A percentile compares a stretch with the other conserved stretches of the same genome.
Conservation (phyloP, 2,113 vertebrate species). For the Petaurus breviceps region DNA sequence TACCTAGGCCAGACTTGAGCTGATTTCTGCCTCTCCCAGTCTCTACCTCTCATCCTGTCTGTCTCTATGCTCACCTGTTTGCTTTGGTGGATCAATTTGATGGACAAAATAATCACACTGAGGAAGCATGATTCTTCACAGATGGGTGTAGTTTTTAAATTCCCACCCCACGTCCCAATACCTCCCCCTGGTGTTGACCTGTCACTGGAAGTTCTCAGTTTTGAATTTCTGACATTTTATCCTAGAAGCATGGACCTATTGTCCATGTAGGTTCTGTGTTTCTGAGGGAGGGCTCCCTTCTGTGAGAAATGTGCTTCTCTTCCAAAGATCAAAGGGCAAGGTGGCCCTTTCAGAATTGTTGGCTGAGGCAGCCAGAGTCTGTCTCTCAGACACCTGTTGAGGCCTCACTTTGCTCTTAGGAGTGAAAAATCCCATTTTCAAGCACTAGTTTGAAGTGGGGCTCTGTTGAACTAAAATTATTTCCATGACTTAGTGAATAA, state of each 20-base stretch:
- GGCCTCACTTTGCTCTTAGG: not conserved
- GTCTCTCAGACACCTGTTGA: conserved; percentile 1
- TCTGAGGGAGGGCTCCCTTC: not conserved
- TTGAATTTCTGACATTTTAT: not conserved
- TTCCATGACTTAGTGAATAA: conserved; percentile 11
- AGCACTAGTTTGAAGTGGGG: conserved; percentile 23
- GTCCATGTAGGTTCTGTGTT: not conserved
- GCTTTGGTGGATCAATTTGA: not conserved
- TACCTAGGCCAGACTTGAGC: not conserved
- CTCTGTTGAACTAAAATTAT: conserved; percentile 8
- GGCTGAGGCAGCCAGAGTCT: not conserved
- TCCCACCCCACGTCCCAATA: not conserved
- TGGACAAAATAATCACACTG: conserved; percentile 27
- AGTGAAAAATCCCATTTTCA: conserved; percentile 1
- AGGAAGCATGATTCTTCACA: conserved; percentile 10
- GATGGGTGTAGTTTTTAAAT: not conserved
- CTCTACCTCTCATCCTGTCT: not conserved
- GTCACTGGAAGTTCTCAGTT: not conserved
- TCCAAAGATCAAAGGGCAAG: not conserved
- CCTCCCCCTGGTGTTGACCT: not conserved
- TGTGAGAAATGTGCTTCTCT: not conserved
- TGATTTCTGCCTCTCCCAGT: conserved; percentile 16
- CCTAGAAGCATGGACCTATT: not conserved
- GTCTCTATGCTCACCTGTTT: not conserved
- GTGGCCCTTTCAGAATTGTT: not conserved